A percentile compares a stretch with the other conserved stretches of the same genome.
Evolutionary conservation across 2,797 vertebrate genomes (phyloP).

Genomic region (Argyrosomus regius): DNA sequence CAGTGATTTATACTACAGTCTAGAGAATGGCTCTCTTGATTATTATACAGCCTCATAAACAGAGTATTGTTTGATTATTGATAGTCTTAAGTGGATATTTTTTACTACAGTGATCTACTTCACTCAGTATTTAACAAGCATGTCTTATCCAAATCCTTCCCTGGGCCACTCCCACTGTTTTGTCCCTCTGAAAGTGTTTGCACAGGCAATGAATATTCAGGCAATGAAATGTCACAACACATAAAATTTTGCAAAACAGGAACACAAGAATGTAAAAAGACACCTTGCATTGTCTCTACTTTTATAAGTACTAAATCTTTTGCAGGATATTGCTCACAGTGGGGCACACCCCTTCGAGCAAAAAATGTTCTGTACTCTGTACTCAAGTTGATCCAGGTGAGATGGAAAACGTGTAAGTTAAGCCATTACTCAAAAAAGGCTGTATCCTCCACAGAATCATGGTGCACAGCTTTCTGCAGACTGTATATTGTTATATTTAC

Average conservation of each 20-base stretch:
- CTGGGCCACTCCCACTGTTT: slow-evolving; percentile 24
- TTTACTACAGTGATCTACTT: background rate
- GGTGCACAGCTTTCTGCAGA: background rate
- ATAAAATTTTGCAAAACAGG: background rate
- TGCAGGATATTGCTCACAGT: slow-evolving; percentile 46
- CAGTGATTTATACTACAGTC: slow-evolving; percentile 11
- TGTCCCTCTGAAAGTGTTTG: background rate
- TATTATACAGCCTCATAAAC: slow-evolving; percentile 25
- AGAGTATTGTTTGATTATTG: background rate
- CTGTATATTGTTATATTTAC: slow-evolving; percentile 14
- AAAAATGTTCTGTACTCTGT: slow-evolving; percentile 14
- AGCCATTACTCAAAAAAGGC: slow-evolving; percentile 17
- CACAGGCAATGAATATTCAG: background rate
- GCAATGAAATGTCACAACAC: background rate
- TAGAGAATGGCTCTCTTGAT: background rate
- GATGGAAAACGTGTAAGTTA: slow-evolving; percentile 29
- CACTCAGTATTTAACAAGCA: slow-evolving; percentile 17
- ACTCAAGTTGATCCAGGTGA: slow-evolving; percentile 31
- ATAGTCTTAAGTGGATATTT: background rate
- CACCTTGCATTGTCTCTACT: slow-evolving; percentile 3
- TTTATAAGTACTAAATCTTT: slow-evolving; percentile 8
- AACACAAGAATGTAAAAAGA: background rate
- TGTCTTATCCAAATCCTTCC: slow-evolving; percentile 14
- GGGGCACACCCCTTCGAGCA: background rate
- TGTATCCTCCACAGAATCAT: slow-evolving; percentile 10